Evolutionary conservation across 2,888 invertebrate species (phyloP).

Genomic region (Scelioninae gen. 1): DNA sequence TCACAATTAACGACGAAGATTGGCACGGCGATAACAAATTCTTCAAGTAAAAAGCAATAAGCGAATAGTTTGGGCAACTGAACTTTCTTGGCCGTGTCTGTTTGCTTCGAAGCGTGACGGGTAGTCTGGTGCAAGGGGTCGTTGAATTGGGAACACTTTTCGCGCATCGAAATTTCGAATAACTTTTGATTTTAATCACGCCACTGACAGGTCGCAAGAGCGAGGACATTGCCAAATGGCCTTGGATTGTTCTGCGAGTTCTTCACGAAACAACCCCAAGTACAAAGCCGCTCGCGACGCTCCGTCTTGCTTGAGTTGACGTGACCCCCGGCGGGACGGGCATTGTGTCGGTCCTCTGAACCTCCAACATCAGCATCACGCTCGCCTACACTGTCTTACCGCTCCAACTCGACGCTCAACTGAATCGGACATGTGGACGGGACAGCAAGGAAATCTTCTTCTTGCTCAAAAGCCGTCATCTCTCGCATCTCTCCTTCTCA

Average conservation of each 20-base stretch:
- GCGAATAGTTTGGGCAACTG: conserved; percentile 39
- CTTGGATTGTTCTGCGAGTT: conserved; percentile 76
- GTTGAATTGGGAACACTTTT: conserved; percentile 33
- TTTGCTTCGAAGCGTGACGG: conserved; percentile 26
- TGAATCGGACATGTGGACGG: conserved; percentile 77
- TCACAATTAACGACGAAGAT: conserved; percentile 51
- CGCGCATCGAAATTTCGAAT: conserved; percentile 20
- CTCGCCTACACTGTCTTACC: conserved; percentile 72
- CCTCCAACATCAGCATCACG: conserved; percentile 71
- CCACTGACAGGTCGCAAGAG: conserved; percentile 36
- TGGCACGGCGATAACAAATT: conserved; percentile 39
- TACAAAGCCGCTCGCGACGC: conserved; percentile 76
- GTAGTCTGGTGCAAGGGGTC: conserved; percentile 34
- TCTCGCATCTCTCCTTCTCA: conserved; percentile 69
- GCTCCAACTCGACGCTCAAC: conserved; percentile 71
- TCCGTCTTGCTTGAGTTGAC: conserved; percentile 75
- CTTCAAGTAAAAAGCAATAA: conserved; percentile 17
- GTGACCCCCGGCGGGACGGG: conserved; percentile 78
- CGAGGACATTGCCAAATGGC: conserved; percentile 63
- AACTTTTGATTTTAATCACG: conserved; percentile 62
- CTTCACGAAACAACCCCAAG: conserved; percentile 75
- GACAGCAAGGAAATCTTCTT: conserved; percentile 79
- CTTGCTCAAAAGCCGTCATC: conserved; percentile 75
- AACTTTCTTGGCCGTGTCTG: too few species aligned
- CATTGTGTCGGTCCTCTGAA: conserved; percentile 78